Evolutionary conservation across 2,113 vertebrate genomes (phyloP).

Genomic region (Carassius auratus): DNA sequence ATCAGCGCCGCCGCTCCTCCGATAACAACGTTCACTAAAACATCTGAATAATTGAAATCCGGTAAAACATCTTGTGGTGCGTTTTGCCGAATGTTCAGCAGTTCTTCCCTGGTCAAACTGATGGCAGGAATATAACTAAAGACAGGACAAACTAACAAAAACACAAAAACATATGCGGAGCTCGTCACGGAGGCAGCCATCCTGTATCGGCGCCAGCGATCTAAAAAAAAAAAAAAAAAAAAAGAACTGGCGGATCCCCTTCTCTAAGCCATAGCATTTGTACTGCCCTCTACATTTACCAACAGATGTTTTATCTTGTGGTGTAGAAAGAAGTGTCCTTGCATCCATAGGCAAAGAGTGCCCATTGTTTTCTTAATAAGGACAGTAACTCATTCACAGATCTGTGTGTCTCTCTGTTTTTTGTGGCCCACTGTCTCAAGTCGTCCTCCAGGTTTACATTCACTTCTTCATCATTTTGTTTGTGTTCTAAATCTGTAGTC

Average conservation of each 20-base stretch:
- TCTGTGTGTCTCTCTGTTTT: constrained; percentile 24
- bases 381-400: not conserved
- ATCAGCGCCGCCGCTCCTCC: no score
- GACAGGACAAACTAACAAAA: no score
- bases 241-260: constrained; percentile 33
- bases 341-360: constrained; percentile 8
- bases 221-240: no score
- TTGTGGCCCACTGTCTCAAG: constrained; percentile 26
- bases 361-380: constrained; percentile 6
- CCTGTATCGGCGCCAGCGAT: no score
- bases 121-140: no score
- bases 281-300: constrained; percentile 36
- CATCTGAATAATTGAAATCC: no score
- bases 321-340: constrained; percentile 44
- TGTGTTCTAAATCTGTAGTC: constrained; percentile 13
- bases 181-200: no score
- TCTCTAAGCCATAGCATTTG: constrained; percentile 17
- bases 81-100: no score
- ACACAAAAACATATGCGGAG: no score
- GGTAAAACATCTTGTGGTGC: no score
- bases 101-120: no score
- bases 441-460: constrained; percentile 9
- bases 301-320: constrained; percentile 18
- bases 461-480: constrained; percentile 12
- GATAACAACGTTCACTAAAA: no score